These are phyloP conservation scores for Nematolebias whitei DNA, from an alignment of 2,113 vertebrate species.

Conservation along the genomic window DNA sequence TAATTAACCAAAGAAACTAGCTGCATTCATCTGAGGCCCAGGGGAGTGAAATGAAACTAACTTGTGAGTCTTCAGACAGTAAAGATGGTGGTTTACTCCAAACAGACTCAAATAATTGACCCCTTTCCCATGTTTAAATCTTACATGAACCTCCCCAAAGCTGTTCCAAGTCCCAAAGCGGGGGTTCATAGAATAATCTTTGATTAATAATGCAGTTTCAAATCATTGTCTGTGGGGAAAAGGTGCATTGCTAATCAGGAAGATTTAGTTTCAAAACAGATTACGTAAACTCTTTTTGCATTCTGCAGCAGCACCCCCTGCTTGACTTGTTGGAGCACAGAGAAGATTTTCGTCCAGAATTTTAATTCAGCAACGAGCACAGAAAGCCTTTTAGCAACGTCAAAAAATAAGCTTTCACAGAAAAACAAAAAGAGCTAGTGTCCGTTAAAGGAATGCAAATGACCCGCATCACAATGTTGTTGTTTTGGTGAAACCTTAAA, in stretches of 20 bases:
- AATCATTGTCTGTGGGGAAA: constrained; percentile 52
- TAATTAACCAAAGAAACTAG: constrained; percentile 76
- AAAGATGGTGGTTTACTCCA: constrained; percentile 46
- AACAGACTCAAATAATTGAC: constrained; percentile 50
- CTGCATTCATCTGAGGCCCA: constrained; percentile 70
- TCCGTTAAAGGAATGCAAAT: too few species aligned
- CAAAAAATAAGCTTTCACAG: constrained; percentile 8
- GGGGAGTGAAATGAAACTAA: constrained; percentile 69
- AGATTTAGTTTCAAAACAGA: constrained; percentile 63
- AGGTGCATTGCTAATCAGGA: constrained; percentile 71
- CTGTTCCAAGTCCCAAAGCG: constrained; percentile 38
- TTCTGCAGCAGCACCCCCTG: constrained; percentile 55
- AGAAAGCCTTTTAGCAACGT: constrained; percentile 49
- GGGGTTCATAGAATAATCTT: constrained; percentile 53
- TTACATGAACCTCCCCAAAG: constrained; percentile 45
- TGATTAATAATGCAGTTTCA: constrained; percentile 69
- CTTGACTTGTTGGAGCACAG: constrained; percentile 64
- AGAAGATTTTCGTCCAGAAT: constrained; percentile 63
- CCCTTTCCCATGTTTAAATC: constrained; percentile 37
- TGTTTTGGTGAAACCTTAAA: too few species aligned
- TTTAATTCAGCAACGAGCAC: constrained; percentile 44
- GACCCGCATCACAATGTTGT: too few species aligned
- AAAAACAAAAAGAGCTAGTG: too few species aligned
- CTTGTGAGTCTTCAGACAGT: constrained; percentile 56
- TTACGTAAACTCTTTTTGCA: constrained; percentile 70